phyloP scores from a whole-genome alignment of 35 echinoderm and acorn worm genomes.

The Ptychodera flava region DNA sequence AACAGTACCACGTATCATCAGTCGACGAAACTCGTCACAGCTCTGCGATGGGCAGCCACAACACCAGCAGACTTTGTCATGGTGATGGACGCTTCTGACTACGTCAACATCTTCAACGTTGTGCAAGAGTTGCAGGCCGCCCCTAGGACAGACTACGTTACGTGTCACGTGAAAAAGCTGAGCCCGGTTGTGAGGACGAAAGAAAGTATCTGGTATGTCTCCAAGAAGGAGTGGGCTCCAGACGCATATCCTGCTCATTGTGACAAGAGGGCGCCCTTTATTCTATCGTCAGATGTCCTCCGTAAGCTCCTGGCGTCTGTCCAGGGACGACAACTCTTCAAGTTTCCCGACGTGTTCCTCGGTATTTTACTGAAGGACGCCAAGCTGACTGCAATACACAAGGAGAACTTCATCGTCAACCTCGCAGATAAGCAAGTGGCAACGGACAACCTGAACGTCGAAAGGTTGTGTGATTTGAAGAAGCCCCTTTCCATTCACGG shows the following conservation, averaged over 20 bases:
- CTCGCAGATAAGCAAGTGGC: too few species aligned
- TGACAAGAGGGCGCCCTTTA: neutral
- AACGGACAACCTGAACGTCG: too few species aligned
- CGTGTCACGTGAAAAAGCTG: neutral
- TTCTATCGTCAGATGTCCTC: neutral
- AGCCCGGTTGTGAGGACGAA: neutral
- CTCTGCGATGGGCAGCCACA: neutral
- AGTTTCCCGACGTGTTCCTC: neutral
- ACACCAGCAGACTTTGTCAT: neutral
- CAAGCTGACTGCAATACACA: too few species aligned
- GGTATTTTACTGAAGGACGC: neutral
- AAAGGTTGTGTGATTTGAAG: too few species aligned
- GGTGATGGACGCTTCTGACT: neutral
- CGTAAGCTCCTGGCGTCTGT: neutral
- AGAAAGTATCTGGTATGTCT: neutral
- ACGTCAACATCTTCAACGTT: neutral
- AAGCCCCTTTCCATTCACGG: too few species aligned
- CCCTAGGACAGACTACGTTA: neutral
- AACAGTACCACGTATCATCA: neutral
- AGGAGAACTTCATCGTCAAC: too few species aligned
- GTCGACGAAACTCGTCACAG: neutral
- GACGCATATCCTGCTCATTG: neutral
- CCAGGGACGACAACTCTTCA: neutral
- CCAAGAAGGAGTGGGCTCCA: neutral
- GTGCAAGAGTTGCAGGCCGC: neutral